phyloP scores from a whole-genome alignment of 2,113 vertebrate species.

The Hippolais icterina region DNA sequence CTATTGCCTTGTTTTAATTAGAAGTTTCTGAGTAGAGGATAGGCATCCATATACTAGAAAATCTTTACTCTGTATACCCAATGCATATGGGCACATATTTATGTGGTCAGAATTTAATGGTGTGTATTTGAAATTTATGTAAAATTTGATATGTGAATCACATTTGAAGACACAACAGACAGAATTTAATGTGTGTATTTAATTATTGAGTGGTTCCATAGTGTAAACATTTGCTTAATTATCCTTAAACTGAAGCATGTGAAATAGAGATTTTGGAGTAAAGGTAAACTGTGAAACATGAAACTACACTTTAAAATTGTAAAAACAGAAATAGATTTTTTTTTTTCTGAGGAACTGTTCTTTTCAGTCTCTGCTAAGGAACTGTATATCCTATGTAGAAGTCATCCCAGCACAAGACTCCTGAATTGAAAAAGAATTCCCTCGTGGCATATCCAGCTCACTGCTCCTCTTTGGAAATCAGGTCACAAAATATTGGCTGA shows the following conservation, averaged over 20 bases:
- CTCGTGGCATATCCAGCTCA: background rate
- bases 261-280: background rate
- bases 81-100: background rate
- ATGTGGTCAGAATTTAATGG: background rate
- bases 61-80: background rate
- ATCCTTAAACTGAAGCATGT: background rate
- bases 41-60: background rate
- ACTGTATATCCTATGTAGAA: background rate
- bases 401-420: background rate
- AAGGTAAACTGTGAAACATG: background rate
- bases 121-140: background rate
- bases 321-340: background rate
- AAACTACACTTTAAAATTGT: background rate
- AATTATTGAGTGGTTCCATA: background rate
- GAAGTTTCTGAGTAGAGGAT: background rate
- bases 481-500: background rate
- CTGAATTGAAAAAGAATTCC: background rate
- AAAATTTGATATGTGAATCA: background rate
- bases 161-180: background rate
- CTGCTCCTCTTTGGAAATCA: background rate
- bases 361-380: background rate
- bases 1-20: background rate
- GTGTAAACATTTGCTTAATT: background rate
- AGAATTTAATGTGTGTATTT: background rate
- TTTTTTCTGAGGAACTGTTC: background rate